These are phyloP conservation scores for Philhelius pedissequus DNA, from an alignment of 2,888 invertebrate species.

Conservation along the genomic window DNA sequence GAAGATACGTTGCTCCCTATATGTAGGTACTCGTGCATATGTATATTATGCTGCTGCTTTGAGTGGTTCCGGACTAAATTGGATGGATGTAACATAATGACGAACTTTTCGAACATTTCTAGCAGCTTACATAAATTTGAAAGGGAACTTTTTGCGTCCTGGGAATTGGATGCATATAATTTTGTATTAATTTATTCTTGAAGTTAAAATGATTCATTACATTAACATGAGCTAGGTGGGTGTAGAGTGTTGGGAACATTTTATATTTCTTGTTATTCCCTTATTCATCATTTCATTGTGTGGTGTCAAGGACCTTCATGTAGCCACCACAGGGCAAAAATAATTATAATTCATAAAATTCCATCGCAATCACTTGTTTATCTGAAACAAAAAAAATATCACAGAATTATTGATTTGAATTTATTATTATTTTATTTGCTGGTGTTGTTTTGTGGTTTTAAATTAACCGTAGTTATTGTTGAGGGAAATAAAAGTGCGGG, in stretches of 20 bases:
- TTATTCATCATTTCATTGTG: neutral
- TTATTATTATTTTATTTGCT: neutral
- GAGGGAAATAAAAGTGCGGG: neutral
- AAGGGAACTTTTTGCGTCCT: neutral
- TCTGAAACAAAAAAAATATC: constrained; percentile 10
- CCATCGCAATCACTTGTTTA: constrained; percentile 31
- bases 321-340: no score
- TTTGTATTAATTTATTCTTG: neutral
- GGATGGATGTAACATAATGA: neutral
- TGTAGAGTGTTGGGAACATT: neutral
- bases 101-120: constrained; percentile 12
- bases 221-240: neutral
- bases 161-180: neutral
- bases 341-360: constrained; percentile 62
- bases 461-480: neutral
- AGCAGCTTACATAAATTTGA: neutral
- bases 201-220: constrained; percentile 16
- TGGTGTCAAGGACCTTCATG: no score
- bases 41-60: no score
- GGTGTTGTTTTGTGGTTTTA: neutral
- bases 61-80: neutral
- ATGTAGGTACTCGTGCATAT: no score
- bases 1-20: neutral
- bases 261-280: neutral
- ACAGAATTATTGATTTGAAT: neutral